A percentile compares a stretch with the other conserved stretches of the same genome.
These are phyloP conservation scores for Eupithecia tripunctaria DNA, from an alignment of 2,888 invertebrate species.

Conservation along the genomic window DNA sequence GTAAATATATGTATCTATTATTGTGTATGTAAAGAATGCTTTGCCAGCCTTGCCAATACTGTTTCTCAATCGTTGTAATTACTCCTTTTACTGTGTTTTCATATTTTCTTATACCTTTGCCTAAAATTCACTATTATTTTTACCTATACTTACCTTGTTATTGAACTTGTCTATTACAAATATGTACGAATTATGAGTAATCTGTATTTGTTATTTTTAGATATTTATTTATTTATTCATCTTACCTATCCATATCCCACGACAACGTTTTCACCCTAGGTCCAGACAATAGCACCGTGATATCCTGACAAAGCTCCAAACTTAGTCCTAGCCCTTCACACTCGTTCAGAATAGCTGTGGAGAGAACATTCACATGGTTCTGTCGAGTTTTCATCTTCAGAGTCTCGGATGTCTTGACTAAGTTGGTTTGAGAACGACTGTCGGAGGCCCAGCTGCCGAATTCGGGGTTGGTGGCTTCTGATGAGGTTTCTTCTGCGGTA, in stretches of 20 bases:
- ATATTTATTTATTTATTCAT: no score
- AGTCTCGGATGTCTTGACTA: constrained; percentile 79
- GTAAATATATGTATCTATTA: no score
- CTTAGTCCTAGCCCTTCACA: constrained; percentile 87
- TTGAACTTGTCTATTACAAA: no score
- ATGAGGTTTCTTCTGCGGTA: constrained; percentile 49
- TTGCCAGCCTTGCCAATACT: no score
- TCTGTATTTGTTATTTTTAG: no score
- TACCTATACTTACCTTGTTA: no score
- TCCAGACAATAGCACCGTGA: constrained; percentile 88
- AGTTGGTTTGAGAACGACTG: constrained; percentile 77
- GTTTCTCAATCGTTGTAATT: no score
- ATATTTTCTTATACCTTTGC: no score
- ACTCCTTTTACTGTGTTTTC: no score
- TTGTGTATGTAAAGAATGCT: no score
- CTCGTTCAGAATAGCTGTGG: constrained; percentile 83
- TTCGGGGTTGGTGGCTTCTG: constrained; percentile 61
- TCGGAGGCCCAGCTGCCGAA: constrained; percentile 78
- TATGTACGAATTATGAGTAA: no score
- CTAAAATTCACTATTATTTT: no score
- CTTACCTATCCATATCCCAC: constrained; percentile 86
- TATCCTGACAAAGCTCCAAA: constrained; percentile 87
- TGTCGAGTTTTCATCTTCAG: constrained; percentile 71
- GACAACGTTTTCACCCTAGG: constrained; percentile 89
- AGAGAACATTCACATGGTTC: constrained; percentile 82